phyloP scores from a whole-genome alignment of 1,140 invertebrate species.

The Microplitis mediator region DNA sequence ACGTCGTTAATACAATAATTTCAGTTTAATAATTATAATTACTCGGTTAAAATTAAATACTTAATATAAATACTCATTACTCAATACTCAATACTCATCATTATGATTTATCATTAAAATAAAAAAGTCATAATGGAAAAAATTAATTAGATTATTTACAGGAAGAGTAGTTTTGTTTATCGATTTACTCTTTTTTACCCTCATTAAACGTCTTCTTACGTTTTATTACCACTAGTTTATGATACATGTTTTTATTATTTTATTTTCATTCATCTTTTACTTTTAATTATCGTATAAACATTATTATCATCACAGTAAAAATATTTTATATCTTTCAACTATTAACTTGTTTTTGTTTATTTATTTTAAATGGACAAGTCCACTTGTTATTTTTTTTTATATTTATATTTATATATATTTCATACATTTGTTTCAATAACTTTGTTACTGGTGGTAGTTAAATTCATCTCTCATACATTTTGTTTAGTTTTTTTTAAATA shows the following conservation, averaged over 20 bases:
- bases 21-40: neutral
- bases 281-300: slow-evolving; percentile 59
- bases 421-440: slow-evolving; percentile 17
- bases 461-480: no score
- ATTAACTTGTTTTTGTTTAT: slow-evolving; percentile 43
- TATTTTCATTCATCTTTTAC: no score
- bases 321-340: slow-evolving; percentile 50
- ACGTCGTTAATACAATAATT: neutral
- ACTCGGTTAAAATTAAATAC: neutral
- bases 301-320: slow-evolving; percentile 66
- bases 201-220: slow-evolving; percentile 46
- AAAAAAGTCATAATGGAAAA: slow-evolving; percentile 32
- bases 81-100: neutral
- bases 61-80: neutral
- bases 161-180: slow-evolving; percentile 19
- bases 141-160: slow-evolving; percentile 44
- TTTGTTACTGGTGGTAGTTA: slow-evolving; percentile 29
- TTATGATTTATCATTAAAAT: neutral
- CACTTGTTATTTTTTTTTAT: slow-evolving; percentile 20
- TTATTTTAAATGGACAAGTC: slow-evolving; percentile 32
- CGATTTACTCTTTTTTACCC: slow-evolving; percentile 26
- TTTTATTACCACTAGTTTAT: slow-evolving; percentile 44
- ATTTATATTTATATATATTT: neutral
- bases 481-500: no score
- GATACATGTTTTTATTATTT: slow-evolving; percentile 39